phyloP scores from a whole-genome alignment of 2,113 vertebrate genomes.

The Bagarius yarrelli region DNA sequence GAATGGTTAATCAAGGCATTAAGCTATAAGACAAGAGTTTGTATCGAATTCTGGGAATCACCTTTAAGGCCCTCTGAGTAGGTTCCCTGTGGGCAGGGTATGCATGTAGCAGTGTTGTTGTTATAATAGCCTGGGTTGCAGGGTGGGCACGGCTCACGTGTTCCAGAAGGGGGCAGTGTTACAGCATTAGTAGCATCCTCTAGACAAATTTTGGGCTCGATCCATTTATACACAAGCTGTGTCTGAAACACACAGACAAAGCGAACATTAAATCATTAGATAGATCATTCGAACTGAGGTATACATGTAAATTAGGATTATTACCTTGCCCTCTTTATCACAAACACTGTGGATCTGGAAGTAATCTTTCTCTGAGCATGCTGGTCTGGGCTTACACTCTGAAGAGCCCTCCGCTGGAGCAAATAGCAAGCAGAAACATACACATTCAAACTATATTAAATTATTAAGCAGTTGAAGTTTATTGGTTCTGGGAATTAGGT shows the following conservation, averaged over 20 bases:
- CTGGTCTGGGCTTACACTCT: slow-evolving; percentile 75
- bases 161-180: slow-evolving; percentile 83
- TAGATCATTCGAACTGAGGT: not conserved
- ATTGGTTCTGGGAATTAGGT: too few species aligned
- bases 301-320: not conserved
- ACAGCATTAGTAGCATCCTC: slow-evolving; percentile 76
- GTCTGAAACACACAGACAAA: slow-evolving; percentile 74
- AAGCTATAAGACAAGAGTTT: not conserved
- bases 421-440: not conserved
- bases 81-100: slow-evolving; percentile 83
- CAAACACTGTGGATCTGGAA: slow-evolving; percentile 91
- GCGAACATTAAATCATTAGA: not conserved
- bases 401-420: slow-evolving; percentile 82
- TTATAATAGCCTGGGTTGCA: slow-evolving; percentile 97
- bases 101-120: slow-evolving; percentile 85
- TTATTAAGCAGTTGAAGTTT: not conserved
- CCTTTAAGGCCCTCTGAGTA: slow-evolving; percentile 87
- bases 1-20: not conserved
- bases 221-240: slow-evolving; percentile 91
- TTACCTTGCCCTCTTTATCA: slow-evolving; percentile 89
- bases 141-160: slow-evolving; percentile 88
- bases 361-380: slow-evolving; percentile 87
- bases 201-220: slow-evolving; percentile 90
- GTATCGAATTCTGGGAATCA: slow-evolving; percentile 55
- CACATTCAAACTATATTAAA: not conserved